These are phyloP conservation scores for Pissodes strobi DNA, from an alignment of 1,140 invertebrate genomes.

Conservation along the genomic window DNA sequence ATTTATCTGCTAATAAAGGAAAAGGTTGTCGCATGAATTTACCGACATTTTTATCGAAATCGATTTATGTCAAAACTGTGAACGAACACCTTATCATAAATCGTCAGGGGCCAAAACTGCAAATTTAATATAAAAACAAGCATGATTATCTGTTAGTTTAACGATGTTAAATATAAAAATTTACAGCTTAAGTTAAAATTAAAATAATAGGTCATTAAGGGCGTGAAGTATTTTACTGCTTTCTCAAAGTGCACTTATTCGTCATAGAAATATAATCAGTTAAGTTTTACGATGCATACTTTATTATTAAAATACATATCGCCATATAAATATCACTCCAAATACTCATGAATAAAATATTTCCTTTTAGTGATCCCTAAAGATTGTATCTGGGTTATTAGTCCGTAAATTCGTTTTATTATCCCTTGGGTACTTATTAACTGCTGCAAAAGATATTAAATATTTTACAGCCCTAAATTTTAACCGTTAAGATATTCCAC, in stretches of 20 bases:
- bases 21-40: too few species aligned
- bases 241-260: background rate
- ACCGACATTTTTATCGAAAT: too few species aligned
- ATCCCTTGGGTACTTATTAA: background rate
- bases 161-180: too few species aligned
- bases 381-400: conserved; percentile 9
- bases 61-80: too few species aligned
- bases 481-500: background rate
- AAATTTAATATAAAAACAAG: too few species aligned
- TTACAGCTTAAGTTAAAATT: too few species aligned
- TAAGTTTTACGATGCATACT: background rate
- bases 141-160: too few species aligned
- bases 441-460: background rate
- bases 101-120: too few species aligned
- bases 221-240: too few species aligned
- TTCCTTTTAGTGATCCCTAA: conserved; percentile 1
- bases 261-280: background rate
- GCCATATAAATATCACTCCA: background rate
- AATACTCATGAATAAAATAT: conserved; percentile 9
- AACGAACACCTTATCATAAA: too few species aligned
- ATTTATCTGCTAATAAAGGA: too few species aligned
- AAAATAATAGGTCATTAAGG: too few species aligned
- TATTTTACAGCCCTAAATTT: conserved; percentile 1
- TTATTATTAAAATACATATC: background rate
- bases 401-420: conserved; percentile 16